These are phyloP conservation scores for Rhadinocentrus ornatus DNA, from an alignment of 2,797 vertebrate genomes.

Conservation along the genomic window DNA sequence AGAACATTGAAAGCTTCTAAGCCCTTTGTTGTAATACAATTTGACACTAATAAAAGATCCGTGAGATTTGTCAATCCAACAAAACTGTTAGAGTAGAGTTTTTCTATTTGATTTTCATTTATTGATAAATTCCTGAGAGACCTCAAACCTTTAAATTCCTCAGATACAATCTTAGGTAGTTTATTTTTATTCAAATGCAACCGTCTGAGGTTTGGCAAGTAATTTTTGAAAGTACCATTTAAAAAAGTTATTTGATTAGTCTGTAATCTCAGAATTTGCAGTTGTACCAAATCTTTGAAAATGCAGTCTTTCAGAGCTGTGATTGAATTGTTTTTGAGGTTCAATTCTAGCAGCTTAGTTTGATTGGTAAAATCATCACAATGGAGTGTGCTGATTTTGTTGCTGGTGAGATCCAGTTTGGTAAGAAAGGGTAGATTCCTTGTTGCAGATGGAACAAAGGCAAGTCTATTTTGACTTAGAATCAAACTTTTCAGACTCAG, in stretches of 20 bases:
- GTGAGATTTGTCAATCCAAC: conserved; percentile 55
- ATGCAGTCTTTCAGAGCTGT: conserved; percentile 44
- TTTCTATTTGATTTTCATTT: conserved; percentile 56
- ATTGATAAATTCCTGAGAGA: conserved; percentile 66
- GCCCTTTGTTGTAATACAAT: conserved; percentile 21
- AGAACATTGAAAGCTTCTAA: conserved; percentile 59
- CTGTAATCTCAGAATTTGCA: conserved; percentile 66
- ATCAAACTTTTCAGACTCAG: conserved; percentile 45
- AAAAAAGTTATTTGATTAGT: conserved; percentile 54
- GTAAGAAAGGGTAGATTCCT: conserved; percentile 58
- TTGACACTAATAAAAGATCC: conserved; percentile 48
- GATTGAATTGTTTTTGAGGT: conserved; percentile 65
- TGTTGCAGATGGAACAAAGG: conserved; percentile 51
- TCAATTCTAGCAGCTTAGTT: conserved; percentile 57
- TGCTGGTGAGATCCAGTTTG: conserved; percentile 74
- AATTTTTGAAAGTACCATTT: conserved; percentile 43
- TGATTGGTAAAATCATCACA: conserved; percentile 67
- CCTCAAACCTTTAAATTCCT: conserved; percentile 48
- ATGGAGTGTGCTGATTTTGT: conserved; percentile 56
- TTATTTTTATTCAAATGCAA: conserved; percentile 66
- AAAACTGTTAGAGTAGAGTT: conserved; percentile 49
- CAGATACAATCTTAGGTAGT: conserved; percentile 24
- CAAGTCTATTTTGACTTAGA: conserved; percentile 62
- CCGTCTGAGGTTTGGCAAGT: conserved; percentile 58
- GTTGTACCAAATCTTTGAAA: conserved; percentile 57